Evolutionary conservation across 2,113 vertebrate species (phyloP), one percentile per base, ranked within the genome.

Genomic region (Lasiurus borealis): DNA sequence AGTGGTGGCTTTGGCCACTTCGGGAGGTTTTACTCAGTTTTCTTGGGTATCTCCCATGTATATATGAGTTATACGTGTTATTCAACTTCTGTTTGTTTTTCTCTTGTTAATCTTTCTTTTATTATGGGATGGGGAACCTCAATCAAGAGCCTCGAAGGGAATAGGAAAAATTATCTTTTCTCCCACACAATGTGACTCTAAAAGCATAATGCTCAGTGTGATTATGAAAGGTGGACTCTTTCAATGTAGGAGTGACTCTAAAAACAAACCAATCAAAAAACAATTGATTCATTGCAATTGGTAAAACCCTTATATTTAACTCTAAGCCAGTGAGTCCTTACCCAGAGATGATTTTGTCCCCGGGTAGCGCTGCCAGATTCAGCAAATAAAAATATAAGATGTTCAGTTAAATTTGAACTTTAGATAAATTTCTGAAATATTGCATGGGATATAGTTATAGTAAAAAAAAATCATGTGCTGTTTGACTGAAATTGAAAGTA

Each of bases 321-420:
- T 86, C 34, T 68, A 90, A n/a, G 7, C 18, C 31, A 57, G 5
- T 54, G 21, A 19, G 1, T 71, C 16, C 80, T 3, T 10, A 27
- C 2, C 5, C 13, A 71, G 12, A 6, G 16, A 25, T 62, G 16
- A 68, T 36, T 44, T 84, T 29, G 11, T 3, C 15, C 8, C 4
- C 31, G 80, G 16, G 8, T 19, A n/a, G 19, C 13, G 34, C 16
- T 54, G 14, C 21, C 59, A 89, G 12, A 77, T 54, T 52, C 31
- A 71, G 34, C 48, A 68, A 68, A 71, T 29, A 77, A 76, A 92
- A 90, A 86, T n/a, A 29, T 1, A 85, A 14, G 14, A 29, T 57
- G 16, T 72, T n/a, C 80, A 62, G n/a, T 52, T 75, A 90, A 71
- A 91, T 64, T 69, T 64, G 27, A 71, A 64, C 54, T 90, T 92